Evolutionary conservation across 2,797 vertebrate species (phyloP).

Genomic region (Liparis tanakae): DNA sequence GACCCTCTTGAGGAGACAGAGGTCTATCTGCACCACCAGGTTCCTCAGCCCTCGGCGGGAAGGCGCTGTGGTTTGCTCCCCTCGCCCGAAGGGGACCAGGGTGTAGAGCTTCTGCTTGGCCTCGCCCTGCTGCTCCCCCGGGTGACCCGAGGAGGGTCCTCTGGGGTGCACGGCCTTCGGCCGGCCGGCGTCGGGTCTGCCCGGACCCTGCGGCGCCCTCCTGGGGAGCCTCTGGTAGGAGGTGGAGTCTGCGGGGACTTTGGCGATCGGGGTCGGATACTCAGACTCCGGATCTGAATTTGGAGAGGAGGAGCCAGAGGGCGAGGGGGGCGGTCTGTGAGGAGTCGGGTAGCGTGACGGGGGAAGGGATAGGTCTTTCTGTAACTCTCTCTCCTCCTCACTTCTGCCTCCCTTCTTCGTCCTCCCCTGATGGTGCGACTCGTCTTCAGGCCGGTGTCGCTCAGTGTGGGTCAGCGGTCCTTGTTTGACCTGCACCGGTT

Average conservation of each 20-base stretch:
- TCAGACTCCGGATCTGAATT: constrained; percentile 76
- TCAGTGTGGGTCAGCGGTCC: constrained; percentile 65
- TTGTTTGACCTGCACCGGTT: constrained; percentile 76
- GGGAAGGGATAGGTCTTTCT: constrained; percentile 71
- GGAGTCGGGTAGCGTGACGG: constrained; percentile 72
- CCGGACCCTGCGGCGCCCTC: constrained; percentile 67
- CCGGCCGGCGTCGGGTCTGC: constrained; percentile 56
- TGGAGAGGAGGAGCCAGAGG: constrained; percentile 68
- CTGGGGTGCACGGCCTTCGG: constrained; percentile 48
- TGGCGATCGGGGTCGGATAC: constrained; percentile 76
- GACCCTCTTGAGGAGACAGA: constrained; percentile 92
- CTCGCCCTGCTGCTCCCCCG: constrained; percentile 82
- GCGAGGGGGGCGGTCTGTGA: constrained; percentile 60
- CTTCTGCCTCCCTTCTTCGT: constrained; percentile 61
- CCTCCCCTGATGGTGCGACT: constrained; percentile 53
- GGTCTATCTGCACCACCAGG: constrained; percentile 96
- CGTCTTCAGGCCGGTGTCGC: constrained; percentile 70
- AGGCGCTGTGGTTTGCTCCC: constrained; percentile 82
- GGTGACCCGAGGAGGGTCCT: constrained; percentile 76
- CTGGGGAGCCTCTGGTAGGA: constrained; percentile 79
- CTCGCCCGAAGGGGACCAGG: constrained; percentile 93
- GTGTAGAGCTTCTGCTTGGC: constrained; percentile 92
- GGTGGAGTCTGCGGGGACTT: constrained; percentile 82
- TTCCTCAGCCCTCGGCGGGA: constrained; percentile 89
- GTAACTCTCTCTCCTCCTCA: constrained; percentile 53